Percentiles rank a stretch among this genome's conserved stretches.
Evolutionary conservation across 1,140 invertebrate species (phyloP).

Genomic region (Papilio polyxenes): DNA sequence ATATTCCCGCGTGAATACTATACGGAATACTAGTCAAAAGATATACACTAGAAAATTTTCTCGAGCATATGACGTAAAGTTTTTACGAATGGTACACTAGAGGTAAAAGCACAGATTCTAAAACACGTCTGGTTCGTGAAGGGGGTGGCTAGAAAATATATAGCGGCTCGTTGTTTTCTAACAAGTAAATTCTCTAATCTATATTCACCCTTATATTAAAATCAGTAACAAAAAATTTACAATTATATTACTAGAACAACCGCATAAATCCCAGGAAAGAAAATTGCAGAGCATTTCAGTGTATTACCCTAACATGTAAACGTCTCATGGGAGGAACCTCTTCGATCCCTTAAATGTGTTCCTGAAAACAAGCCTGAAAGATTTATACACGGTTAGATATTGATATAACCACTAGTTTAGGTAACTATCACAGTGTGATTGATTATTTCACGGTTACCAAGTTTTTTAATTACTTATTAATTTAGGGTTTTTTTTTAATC

Average conservation of each 20-base stretch:
- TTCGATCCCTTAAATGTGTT: neutral
- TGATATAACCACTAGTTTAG: neutral
- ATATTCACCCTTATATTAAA: no score
- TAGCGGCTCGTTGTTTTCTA: no score
- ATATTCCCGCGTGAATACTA: no score
- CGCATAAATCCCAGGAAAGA: neutral
- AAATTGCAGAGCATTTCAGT: neutral
- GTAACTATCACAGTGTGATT: neutral
- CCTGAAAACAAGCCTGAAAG: neutral
- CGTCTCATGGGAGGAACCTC: neutral
- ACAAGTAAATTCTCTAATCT: no score
- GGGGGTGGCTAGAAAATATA: no score
- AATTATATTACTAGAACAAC: neutral
- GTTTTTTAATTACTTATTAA: neutral
- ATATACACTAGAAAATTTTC: no score
- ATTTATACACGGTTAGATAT: slow-evolving; percentile 1
- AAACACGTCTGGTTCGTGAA: no score
- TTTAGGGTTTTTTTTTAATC: no score
- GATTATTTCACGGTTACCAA: neutral
- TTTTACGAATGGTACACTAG: no score
- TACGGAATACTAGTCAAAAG: no score
- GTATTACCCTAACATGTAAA: neutral
- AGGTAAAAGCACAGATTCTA: no score
- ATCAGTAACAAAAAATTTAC: neutral
- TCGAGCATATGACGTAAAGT: no score